phyloP scores from a whole-genome alignment of 2,888 invertebrate genomes.

The Apotomis turbidana region DNA sequence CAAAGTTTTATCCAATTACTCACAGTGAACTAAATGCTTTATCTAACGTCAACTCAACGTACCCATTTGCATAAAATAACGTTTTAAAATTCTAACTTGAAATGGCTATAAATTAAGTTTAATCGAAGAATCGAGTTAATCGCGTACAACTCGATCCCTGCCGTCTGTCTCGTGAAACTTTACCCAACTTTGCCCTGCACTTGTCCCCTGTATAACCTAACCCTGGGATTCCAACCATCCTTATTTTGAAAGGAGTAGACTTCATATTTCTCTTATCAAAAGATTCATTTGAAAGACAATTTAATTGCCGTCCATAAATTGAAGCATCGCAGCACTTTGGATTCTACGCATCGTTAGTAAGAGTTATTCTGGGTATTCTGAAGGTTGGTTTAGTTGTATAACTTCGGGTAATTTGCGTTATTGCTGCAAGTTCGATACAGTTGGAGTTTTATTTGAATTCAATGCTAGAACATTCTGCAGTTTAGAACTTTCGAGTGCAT shows the following conservation, averaged over 20 bases:
- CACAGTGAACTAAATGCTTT: conserved; percentile 2
- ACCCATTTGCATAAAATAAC: conserved; percentile 20
- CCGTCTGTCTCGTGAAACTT: conserved; percentile 33
- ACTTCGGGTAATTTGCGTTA: conserved; percentile 18
- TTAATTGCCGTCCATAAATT: conserved; percentile 21
- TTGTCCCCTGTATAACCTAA: neutral
- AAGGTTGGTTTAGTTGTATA: neutral
- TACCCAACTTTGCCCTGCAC: conserved; percentile 35
- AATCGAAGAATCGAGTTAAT: conserved; percentile 40
- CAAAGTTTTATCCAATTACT: conserved; percentile 21
- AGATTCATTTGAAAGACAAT: conserved; percentile 6
- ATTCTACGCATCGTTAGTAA: conserved; percentile 6
- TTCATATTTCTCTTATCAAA: conserved; percentile 22
- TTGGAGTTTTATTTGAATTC: conserved; percentile 36
- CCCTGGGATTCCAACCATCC: neutral
- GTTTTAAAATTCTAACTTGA: conserved; percentile 29
- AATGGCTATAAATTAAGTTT: conserved; percentile 38
- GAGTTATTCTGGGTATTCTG: neutral
- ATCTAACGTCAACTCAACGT: conserved; percentile 16
- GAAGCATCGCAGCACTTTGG: conserved; percentile 8
- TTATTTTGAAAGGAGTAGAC: conserved; percentile 12
- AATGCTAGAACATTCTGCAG: conserved; percentile 25
- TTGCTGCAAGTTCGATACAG: conserved; percentile 37
- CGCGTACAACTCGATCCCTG: conserved; percentile 33
- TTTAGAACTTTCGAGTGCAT: conserved; percentile 12